Conservation (phyloP, 2,797 vertebrate genomes). For the Sebastiscus tertius region DNA sequence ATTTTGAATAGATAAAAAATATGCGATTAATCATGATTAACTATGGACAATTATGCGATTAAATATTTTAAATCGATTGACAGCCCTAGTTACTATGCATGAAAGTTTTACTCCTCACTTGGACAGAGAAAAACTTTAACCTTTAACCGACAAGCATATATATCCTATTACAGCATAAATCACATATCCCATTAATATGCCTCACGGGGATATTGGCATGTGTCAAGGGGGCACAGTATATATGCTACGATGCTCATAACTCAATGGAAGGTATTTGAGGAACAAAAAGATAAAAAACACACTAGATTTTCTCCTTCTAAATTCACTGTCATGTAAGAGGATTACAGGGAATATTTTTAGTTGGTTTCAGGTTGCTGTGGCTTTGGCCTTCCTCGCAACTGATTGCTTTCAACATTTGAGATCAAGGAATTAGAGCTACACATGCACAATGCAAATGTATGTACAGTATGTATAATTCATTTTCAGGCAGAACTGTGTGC, state of each 20-base stretch:
- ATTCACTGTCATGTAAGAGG: slow-evolving; percentile 6
- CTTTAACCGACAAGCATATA: background rate
- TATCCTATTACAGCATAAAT: background rate
- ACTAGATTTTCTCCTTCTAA: background rate
- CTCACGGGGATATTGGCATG: background rate
- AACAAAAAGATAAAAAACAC: background rate
- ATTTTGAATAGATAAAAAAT: too few relatives aligned
- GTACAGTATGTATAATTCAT: background rate
- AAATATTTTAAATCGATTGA: too few relatives aligned
- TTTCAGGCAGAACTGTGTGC: background rate
- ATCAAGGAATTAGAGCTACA: background rate
- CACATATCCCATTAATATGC: background rate
- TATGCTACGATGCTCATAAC: background rate
- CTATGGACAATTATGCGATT: too few relatives aligned
- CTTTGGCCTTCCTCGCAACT: background rate
- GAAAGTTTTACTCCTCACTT: too few relatives aligned
- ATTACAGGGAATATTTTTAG: background rate
- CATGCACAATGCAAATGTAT: background rate
- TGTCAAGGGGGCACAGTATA: accelerated
- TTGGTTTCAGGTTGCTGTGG: background rate
- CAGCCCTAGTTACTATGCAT: too few relatives aligned
- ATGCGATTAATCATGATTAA: too few relatives aligned
- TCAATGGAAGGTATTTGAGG: background rate
- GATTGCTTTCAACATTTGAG: background rate
- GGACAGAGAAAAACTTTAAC: too few relatives aligned